Base-by-base conservation (phyloP, 2,113 vertebrate genomes). In the Axis porcinus region DNA sequence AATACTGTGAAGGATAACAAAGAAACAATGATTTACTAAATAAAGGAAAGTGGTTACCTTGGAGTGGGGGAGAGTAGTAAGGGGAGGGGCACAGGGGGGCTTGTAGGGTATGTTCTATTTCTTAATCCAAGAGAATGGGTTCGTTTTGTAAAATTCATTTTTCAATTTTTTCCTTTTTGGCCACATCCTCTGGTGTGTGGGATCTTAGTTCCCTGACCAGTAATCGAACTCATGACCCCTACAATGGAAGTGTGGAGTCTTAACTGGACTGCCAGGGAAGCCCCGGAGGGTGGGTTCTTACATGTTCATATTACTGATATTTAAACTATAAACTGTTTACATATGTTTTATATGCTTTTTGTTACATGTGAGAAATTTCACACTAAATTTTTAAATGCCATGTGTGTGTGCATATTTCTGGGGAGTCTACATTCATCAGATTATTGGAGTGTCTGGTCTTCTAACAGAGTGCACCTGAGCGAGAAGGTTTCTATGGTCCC, bases 31-130 rank as follows among this genome's bases (percentile, higher is more conserved):
- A 52, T 28, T 62, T 83, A 30, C n/a, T n/a, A 54, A 57, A 50
- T 28, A 45, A 4, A 62, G 45, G 84, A 47, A 17, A 30, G 17
- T 89, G 43, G 43, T 30, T 74, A 21, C 40, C 10, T 58, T 30
- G 13, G 13, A 30, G 40, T 54, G 6, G 10, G 30, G 7, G 4
- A 33, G 9, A n/a, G n/a, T n/a, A n/a, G n/a, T n/a, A n/a, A n/a
- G n/a, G n/a, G n/a, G n/a, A 74, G 27, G 28, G 10, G 16, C 23
- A 12, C 23, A 6, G 0, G 15, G 0, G 23, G 36, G 4, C 11
- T 47, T 23, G 7, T 6, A 15, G 28, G 23, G 16, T 10, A 11
- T 3, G 19, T 40, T 47, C 43, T 84, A 8, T 52, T 92, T 58
- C 58, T 64, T 81, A 74, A 81, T 3, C 6, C 33, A 40, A 21